phyloP scores from a whole-genome alignment of 1,140 invertebrate species.

The Lordiphosa mommai region DNA sequence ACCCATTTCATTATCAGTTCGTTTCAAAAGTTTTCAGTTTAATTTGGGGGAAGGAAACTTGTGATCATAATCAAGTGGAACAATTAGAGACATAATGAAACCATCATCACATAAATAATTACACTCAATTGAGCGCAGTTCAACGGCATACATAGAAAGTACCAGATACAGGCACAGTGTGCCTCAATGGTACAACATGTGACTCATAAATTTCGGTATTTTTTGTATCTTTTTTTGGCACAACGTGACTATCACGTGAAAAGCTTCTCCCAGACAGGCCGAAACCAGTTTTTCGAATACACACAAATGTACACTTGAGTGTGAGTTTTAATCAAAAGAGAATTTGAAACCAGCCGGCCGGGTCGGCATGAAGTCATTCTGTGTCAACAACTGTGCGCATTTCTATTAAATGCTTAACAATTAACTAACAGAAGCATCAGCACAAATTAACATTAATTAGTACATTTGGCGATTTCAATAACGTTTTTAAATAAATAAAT shows the following conservation, averaged over 20 bases:
- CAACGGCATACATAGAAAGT: constrained; percentile 59
- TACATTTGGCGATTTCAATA: constrained; percentile 17
- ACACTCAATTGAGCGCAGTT: constrained; percentile 31
- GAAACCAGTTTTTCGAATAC: constrained; percentile 29
- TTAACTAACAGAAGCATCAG: constrained; percentile 35
- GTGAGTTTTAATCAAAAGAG: constrained; percentile 13
- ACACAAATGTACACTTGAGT: neutral
- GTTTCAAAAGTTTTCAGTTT: neutral
- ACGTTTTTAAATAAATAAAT: constrained; percentile 34
- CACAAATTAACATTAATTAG: constrained; percentile 66
- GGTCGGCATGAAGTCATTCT: constrained; percentile 31
- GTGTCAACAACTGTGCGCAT: constrained; percentile 21
- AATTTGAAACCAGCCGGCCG: constrained; percentile 18
- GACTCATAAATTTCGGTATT: constrained; percentile 16
- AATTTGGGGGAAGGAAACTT: neutral
- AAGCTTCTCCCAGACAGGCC: constrained; percentile 9
- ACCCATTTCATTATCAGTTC: neutral
- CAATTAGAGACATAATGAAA: constrained; percentile 12
- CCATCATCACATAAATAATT: constrained; percentile 12
- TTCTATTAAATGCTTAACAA: constrained; percentile 39
- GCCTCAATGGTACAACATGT: constrained; percentile 30
- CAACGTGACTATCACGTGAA: constrained; percentile 69
- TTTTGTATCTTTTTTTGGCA: constrained; percentile 10
- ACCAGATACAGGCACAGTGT: constrained; percentile 1
- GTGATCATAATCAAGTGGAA: neutral